phyloP scores from a whole-genome alignment of 2,797 vertebrate genomes.

The Anguilla pacifica region DNA sequence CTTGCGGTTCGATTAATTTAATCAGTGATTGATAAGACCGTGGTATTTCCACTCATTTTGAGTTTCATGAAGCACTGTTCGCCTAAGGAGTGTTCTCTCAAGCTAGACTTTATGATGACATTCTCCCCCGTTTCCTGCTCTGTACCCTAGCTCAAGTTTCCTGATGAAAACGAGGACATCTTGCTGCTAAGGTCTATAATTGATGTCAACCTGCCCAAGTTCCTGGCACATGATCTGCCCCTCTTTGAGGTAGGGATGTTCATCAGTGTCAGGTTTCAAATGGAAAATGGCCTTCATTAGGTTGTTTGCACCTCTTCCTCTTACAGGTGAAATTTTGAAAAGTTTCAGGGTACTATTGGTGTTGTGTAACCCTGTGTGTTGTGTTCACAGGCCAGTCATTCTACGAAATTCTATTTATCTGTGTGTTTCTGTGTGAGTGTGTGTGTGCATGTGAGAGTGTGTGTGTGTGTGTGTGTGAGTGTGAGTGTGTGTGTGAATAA shows the following conservation, averaged over 20 bases:
- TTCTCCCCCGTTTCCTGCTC: constrained; percentile 28
- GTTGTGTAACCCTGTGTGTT: background rate
- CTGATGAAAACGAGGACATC: constrained; percentile 87
- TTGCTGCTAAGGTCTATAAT: constrained; percentile 87
- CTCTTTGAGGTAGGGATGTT: constrained; percentile 83
- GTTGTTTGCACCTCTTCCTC: constrained; percentile 40
- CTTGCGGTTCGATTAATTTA: background rate
- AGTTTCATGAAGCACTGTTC: background rate
- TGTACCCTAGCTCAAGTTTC: constrained; percentile 78
- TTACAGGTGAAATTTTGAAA: constrained; percentile 30
- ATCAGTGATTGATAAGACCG: background rate
- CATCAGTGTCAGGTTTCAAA: constrained; percentile 4
- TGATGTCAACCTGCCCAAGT: constrained; percentile 90
- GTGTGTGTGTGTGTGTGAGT: background rate
- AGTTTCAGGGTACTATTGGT: constrained; percentile 22
- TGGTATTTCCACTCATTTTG: background rate
- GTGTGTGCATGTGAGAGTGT: background rate
- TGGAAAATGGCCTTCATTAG: background rate
- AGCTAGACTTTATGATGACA: background rate
- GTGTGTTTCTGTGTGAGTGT: background rate
- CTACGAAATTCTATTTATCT: background rate
- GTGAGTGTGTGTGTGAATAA: background rate
- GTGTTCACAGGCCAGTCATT: background rate
- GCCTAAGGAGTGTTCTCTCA: constrained; percentile 19
- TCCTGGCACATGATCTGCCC: constrained; percentile 86